Evolutionary conservation across 1,140 invertebrate species (phyloP).

Genomic region (Arion vulgaris): DNA sequence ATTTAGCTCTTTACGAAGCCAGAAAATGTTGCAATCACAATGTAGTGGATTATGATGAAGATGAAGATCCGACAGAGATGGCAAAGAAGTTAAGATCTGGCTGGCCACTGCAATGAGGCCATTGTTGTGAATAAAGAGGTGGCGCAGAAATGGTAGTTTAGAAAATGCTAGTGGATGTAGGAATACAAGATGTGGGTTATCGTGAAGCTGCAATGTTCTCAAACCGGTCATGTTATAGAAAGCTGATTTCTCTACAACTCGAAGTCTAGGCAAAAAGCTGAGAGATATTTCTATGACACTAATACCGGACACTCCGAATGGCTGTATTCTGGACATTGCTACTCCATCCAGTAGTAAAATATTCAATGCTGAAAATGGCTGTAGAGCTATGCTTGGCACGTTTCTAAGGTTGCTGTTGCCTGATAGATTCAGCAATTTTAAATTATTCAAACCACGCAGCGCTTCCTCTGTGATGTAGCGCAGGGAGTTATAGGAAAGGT

Average conservation of each 20-base stretch:
- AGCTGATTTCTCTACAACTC: slow-evolving; percentile 68
- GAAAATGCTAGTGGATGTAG: slow-evolving; percentile 71
- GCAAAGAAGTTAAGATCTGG: slow-evolving; percentile 57
- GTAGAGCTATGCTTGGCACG: slow-evolving; percentile 46
- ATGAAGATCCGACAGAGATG: slow-evolving; percentile 64
- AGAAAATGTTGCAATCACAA: slow-evolving; percentile 75
- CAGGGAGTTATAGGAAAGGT: slow-evolving; percentile 59
- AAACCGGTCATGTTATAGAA: slow-evolving; percentile 72
- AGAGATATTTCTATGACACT: slow-evolving; percentile 66
- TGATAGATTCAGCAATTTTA: slow-evolving; percentile 59
- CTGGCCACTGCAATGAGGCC: slow-evolving; percentile 66
- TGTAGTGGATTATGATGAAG: slow-evolving; percentile 72
- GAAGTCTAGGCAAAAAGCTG: slow-evolving; percentile 68
- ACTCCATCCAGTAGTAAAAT: slow-evolving; percentile 65
- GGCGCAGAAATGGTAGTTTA: slow-evolving; percentile 64
- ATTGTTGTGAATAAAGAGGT: slow-evolving; percentile 72
- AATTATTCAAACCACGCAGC: slow-evolving; percentile 53
- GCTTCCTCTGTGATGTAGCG: slow-evolving; percentile 46
- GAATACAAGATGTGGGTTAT: slow-evolving; percentile 71
- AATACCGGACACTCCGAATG: slow-evolving; percentile 66
- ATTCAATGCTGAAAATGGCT: slow-evolving; percentile 51
- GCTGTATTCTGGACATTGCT: slow-evolving; percentile 58
- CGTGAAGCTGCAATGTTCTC: slow-evolving; percentile 66
- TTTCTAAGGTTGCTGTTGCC: slow-evolving; percentile 51
- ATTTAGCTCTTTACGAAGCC: slow-evolving; percentile 60